phyloP scores from a whole-genome alignment of 2,888 invertebrate species.

The Apodemia duryi region DNA sequence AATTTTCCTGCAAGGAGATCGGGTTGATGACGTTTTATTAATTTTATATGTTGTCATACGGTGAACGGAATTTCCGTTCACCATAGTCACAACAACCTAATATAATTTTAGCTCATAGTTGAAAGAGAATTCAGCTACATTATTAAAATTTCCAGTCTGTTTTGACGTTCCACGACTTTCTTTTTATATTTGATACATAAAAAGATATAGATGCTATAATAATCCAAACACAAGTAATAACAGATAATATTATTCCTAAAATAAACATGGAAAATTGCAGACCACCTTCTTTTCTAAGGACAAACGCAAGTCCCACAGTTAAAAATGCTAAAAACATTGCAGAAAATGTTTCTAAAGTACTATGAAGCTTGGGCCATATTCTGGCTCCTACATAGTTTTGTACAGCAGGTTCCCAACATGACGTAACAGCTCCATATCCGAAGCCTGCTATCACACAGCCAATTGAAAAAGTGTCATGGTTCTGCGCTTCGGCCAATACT shows the following conservation, averaged over 20 bases:
- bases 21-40: too few species aligned
- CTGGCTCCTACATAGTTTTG: slow-evolving; percentile 70
- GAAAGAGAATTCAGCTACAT: neutral
- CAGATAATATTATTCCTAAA: slow-evolving; percentile 47
- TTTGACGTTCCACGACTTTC: slow-evolving; percentile 29
- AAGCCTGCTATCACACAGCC: slow-evolving; percentile 72
- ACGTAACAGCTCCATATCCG: slow-evolving; percentile 69
- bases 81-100: too few species aligned
- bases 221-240: slow-evolving; percentile 54
- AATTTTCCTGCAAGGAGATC: too few species aligned
- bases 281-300: slow-evolving; percentile 47
- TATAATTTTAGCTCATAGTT: too few species aligned
- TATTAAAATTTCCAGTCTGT: neutral
- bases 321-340: slow-evolving; percentile 53
- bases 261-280: slow-evolving; percentile 54
- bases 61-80: too few species aligned
- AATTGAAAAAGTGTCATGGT: slow-evolving; percentile 67
- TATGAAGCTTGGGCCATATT: slow-evolving; percentile 70
- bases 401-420: slow-evolving; percentile 65
- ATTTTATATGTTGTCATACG: too few species aligned
- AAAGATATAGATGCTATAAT: slow-evolving; percentile 48
- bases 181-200: slow-evolving; percentile 51
- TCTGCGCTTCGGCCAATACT: slow-evolving; percentile 59
- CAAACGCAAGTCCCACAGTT: slow-evolving; percentile 48
- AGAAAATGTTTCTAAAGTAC: slow-evolving; percentile 66